phyloP scores from a whole-genome alignment of 2,888 invertebrate species.

The Tachina grossa region DNA sequence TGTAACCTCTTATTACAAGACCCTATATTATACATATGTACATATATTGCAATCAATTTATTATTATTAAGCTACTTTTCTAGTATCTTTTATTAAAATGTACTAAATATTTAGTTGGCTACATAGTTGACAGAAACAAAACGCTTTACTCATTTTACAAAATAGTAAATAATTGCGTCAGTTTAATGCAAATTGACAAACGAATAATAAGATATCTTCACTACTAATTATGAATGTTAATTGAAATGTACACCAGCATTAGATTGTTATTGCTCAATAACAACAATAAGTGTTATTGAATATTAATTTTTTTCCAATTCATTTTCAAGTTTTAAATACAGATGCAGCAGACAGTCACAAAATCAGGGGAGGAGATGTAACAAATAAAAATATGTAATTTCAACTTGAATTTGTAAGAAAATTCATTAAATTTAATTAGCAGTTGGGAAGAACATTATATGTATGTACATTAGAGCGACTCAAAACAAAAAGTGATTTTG shows the following conservation, averaged over 20 bases:
- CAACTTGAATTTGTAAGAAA: not conserved
- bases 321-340: not conserved
- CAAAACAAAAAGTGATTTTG: too few species aligned
- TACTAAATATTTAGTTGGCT: not conserved
- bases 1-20: too few species aligned
- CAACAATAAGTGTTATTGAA: conserved; percentile 45
- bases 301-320: conserved; percentile 10
- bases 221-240: conserved; percentile 60
- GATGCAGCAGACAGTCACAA: not conserved
- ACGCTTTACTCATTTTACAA: not conserved
- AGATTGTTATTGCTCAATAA: conserved; percentile 14
- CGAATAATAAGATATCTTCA: conserved; percentile 11
- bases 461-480: too few species aligned
- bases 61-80: too few species aligned
- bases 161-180: conserved; percentile 17
- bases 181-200: conserved; percentile 51
- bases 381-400: not conserved
- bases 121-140: not conserved
- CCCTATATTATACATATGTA: too few species aligned
- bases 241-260: conserved; percentile 12
- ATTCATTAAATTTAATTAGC: too few species aligned
- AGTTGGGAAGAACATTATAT: conserved; percentile 2
- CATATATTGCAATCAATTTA: too few species aligned
- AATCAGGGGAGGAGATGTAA: not conserved
- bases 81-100: too few species aligned